phyloP scores from a whole-genome alignment of 2,113 vertebrate genomes.

The Arizona elegans region DNA sequence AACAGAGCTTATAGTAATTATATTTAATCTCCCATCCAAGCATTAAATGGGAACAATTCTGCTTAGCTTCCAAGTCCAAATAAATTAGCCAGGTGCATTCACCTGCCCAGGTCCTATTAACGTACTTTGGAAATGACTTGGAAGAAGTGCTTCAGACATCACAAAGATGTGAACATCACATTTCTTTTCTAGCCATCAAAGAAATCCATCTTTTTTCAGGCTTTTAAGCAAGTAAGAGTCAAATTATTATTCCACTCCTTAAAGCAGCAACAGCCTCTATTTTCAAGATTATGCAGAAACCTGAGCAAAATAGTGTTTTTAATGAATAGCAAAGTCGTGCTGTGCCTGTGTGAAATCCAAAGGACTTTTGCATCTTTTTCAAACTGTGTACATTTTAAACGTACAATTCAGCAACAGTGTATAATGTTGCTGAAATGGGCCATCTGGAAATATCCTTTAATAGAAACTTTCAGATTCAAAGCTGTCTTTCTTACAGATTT shows the following conservation, averaged over 20 bases:
- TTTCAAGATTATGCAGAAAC: not conserved
- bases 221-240: not conserved
- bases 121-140: not conserved
- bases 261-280: not conserved
- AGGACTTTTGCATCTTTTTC: not conserved
- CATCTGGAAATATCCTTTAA: slow-evolving; percentile 34
- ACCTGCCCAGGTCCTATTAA: not conserved
- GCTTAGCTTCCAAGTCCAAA: not conserved
- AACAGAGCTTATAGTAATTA: not conserved
- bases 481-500: slow-evolving; percentile 13
- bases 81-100: not conserved
- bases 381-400: not conserved
- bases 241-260: not conserved
- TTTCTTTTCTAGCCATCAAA: not conserved
- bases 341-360: not conserved
- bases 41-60: not conserved
- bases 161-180: not conserved
- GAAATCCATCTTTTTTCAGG: not conserved
- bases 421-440: slow-evolving; percentile 10
- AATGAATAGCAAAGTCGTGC: not conserved
- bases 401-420: too few relatives aligned
- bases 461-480: not conserved
- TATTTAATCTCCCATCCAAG: not conserved
- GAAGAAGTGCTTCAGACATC: not conserved
- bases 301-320: not conserved